Conservation (phyloP, 2,888 invertebrate genomes). For the Nasonovia ribisnigri region DNA sequence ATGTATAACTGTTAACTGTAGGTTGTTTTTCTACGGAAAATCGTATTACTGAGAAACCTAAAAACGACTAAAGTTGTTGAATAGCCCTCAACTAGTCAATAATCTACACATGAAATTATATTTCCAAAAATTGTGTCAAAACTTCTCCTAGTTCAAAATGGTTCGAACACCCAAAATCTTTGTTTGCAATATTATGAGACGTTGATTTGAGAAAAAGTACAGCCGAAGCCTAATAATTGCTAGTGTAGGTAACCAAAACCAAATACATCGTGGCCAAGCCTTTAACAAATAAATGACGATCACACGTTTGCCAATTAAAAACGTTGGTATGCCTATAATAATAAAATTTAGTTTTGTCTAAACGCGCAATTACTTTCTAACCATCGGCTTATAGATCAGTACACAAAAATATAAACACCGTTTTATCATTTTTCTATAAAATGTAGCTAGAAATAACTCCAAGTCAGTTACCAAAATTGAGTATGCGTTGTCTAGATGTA, state of each 20-base stretch:
- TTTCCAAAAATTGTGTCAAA: background rate
- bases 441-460: background rate
- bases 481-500: background rate
- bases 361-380: background rate
- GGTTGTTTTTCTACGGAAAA: background rate
- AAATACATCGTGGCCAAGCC: too few relatives aligned
- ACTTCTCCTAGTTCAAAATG: background rate
- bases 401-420: background rate
- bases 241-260: too few relatives aligned
- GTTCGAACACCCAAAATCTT: background rate
- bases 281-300: too few relatives aligned
- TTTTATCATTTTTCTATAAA: background rate
- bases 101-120: background rate
- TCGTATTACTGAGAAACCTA: background rate
- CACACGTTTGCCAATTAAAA: too few relatives aligned
- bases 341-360: background rate
- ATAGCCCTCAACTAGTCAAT: background rate
- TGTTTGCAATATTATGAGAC: too few relatives aligned
- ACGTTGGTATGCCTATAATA: too few relatives aligned
- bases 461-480: background rate
- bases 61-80: background rate
- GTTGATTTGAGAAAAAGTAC: too few relatives aligned
- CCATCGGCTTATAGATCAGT: background rate
- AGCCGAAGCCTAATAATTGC: too few relatives aligned
- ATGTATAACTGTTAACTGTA: background rate